These are phyloP conservation scores for Cottus gobio DNA, from an alignment of 2,113 vertebrate species.

Conservation along the genomic window DNA sequence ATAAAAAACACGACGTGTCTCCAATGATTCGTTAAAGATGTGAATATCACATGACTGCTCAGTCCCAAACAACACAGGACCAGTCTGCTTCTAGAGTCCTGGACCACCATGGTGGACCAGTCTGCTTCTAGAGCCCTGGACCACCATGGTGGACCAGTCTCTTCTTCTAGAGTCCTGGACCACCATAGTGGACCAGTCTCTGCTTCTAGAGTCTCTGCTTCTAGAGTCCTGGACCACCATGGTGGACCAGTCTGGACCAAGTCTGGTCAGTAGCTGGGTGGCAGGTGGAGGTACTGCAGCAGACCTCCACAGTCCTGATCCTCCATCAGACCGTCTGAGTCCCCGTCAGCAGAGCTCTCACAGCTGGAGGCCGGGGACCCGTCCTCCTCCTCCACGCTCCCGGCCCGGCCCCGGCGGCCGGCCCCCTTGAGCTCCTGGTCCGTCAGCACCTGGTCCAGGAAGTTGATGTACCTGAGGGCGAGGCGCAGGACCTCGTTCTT, in stretches of 20 bases:
- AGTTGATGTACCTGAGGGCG: conserved; percentile 66
- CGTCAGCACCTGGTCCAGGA: conserved; percentile 52
- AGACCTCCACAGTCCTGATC: conserved; percentile 18
- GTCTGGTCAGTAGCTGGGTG: background rate
- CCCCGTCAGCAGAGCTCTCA: conserved; percentile 15
- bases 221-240: background rate
- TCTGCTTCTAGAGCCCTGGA: too few species aligned
- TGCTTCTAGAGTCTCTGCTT: too few species aligned
- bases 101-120: too few species aligned
- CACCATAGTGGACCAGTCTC: too few species aligned
- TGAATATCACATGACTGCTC: conserved; percentile 36
- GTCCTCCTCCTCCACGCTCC: conserved; percentile 21
- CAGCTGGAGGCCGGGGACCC: conserved; percentile 31
- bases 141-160: too few species aligned
- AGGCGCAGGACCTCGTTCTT: conserved; percentile 70
- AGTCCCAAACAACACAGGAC: background rate
- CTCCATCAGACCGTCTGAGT: conserved; percentile 25
- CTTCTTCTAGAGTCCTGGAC: too few species aligned
- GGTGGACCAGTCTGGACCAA: background rate
- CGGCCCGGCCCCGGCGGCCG: background rate
- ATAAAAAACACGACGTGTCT: background rate
- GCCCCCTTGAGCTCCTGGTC: conserved; percentile 33
- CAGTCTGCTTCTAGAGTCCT: background rate
- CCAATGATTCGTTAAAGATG: background rate
- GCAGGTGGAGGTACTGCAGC: conserved; percentile 24